A percentile compares a stretch with the other conserved stretches of the same genome.
phyloP scores from a whole-genome alignment of 1,140 invertebrate genomes.

The Brachionus calyciflorus region DNA sequence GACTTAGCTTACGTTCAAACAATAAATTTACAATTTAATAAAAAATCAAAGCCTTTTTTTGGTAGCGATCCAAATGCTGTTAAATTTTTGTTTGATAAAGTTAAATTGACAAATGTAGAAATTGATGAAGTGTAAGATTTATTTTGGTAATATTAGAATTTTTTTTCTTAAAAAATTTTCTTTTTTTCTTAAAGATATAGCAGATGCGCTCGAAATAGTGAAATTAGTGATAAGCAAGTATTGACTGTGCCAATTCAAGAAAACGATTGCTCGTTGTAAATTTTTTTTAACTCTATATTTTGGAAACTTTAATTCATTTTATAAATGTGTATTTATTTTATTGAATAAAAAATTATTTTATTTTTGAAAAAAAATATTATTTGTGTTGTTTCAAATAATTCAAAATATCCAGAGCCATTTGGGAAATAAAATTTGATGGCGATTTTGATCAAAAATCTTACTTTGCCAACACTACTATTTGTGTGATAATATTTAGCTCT shows the following conservation, averaged over 20 bases:
- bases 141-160: not conserved
- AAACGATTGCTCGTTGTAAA: not conserved
- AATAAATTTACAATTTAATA: conserved; percentile 44
- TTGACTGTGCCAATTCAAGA: not conserved
- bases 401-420: too few relatives aligned
- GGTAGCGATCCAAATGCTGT: conserved; percentile 35
- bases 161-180: not conserved
- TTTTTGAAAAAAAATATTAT: too few relatives aligned
- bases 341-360: too few relatives aligned
- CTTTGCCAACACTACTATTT: too few relatives aligned
- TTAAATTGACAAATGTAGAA: conserved; percentile 33
- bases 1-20: not conserved
- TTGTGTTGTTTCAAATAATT: too few relatives aligned
- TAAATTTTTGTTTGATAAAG: conserved; percentile 17
- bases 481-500: too few relatives aligned
- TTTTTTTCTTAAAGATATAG: conserved; percentile 6
- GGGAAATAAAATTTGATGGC: too few relatives aligned
- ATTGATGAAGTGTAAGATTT: conserved; percentile 35
- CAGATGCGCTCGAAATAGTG: not conserved
- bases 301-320: too few relatives aligned
- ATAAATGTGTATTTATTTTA: too few relatives aligned
- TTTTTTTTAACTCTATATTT: too few relatives aligned
- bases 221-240: conserved; percentile 4
- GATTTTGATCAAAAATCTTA: too few relatives aligned
- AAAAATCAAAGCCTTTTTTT: conserved; percentile 40